Conservation (phyloP, 2,797 vertebrate species). For the Pipistrellus nathusii region DNA sequence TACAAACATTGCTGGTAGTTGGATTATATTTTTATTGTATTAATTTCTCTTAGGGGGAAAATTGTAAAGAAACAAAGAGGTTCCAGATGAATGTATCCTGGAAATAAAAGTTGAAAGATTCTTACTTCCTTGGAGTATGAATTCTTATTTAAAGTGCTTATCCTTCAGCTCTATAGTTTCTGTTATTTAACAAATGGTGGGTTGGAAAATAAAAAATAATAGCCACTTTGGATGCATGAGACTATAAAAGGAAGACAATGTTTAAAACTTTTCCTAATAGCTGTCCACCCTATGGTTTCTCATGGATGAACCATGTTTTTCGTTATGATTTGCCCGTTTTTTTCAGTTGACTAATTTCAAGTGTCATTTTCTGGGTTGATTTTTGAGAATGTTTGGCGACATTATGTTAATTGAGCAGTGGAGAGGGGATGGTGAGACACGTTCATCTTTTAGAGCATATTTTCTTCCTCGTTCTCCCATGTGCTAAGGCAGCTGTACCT, state of each 20-base stretch:
- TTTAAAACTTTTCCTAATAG: background rate
- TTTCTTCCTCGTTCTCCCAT: background rate
- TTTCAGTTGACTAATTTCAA: conserved; percentile 30
- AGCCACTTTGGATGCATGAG: background rate
- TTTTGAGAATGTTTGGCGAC: conserved; percentile 39
- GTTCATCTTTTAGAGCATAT: background rate
- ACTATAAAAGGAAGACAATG: background rate
- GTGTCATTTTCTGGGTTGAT: background rate
- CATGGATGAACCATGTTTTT: background rate
- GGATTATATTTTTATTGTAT: conserved; percentile 85
- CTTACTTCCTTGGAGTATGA: conserved; percentile 81
- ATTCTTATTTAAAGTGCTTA: conserved; percentile 81
- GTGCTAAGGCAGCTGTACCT: background rate
- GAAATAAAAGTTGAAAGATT: conserved; percentile 85
- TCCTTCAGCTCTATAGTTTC: conserved; percentile 52
- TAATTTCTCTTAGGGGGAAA: conserved; percentile 82
- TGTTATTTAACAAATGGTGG: conserved; percentile 42
- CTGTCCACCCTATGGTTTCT: background rate
- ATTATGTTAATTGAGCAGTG: background rate
- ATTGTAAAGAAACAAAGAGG: conserved; percentile 83
- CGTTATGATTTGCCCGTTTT: background rate
- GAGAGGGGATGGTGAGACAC: background rate
- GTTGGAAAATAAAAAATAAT: conserved; percentile 40
- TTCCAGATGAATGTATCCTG: conserved; percentile 82
- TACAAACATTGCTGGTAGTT: conserved; percentile 81